Conservation (phyloP, 2,797 vertebrate species). For the Thalassophryne amazonica region DNA sequence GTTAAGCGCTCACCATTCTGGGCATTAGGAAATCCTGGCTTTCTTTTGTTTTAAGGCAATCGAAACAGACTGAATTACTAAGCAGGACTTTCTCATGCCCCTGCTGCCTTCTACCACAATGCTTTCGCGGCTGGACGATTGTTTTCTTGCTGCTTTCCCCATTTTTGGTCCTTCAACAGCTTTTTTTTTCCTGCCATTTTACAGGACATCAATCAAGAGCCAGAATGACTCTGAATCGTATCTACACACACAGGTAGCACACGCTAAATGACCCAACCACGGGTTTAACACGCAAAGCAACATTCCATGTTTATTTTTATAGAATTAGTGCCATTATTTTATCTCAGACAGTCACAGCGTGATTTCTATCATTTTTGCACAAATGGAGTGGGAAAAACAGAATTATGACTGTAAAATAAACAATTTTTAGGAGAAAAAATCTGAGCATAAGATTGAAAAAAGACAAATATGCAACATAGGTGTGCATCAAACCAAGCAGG, state of each 20-base stretch:
- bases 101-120: constrained; percentile 69
- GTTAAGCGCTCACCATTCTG: constrained; percentile 77
- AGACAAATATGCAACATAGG: too few relatives aligned
- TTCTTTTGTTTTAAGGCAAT: constrained; percentile 72
- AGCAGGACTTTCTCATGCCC: constrained; percentile 77
- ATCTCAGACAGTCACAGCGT: not conserved
- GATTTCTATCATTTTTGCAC: too few relatives aligned
- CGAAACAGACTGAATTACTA: constrained; percentile 60
- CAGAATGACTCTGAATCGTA: constrained; percentile 52
- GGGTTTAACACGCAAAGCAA: not conserved
- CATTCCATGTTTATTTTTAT: not conserved
- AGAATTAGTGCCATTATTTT: not conserved
- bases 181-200: constrained; percentile 44
- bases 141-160: constrained; percentile 50
- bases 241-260: constrained; percentile 36
- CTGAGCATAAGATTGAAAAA: too few relatives aligned
- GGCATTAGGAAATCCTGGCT: constrained; percentile 84
- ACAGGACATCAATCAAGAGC: constrained; percentile 39
- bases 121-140: constrained; percentile 26
- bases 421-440: too few relatives aligned
- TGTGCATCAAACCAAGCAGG: too few relatives aligned
- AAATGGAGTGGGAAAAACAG: too few relatives aligned
- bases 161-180: constrained; percentile 38
- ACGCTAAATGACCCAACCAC: not conserved
- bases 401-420: too few relatives aligned